These are phyloP conservation scores for Agrochola lychnidis DNA, from an alignment of 2,888 invertebrate genomes.

Conservation along the genomic window DNA sequence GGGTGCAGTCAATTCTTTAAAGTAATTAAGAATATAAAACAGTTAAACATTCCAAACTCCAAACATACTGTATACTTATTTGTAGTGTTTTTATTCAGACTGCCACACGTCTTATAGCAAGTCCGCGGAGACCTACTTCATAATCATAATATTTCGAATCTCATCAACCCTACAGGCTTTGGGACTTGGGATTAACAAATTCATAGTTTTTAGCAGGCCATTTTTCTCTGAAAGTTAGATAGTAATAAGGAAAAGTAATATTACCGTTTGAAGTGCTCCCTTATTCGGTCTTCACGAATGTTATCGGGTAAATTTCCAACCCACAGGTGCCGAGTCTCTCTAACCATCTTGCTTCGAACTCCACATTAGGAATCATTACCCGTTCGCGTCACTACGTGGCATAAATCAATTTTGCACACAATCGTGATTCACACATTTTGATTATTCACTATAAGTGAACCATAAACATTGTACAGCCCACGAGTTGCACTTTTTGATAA, in stretches of 20 bases:
- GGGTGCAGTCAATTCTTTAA: neutral
- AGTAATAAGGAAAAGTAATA: slow-evolving; percentile 49
- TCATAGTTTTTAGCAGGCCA: slow-evolving; percentile 6
- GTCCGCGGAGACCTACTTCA: slow-evolving; percentile 18
- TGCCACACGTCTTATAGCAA: slow-evolving; percentile 33
- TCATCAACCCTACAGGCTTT: slow-evolving; percentile 7
- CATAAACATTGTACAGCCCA: slow-evolving; percentile 84
- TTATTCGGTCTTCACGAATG: slow-evolving; percentile 99
- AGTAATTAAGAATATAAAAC: slow-evolving; percentile 3
- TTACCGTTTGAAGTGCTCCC: slow-evolving; percentile 99
- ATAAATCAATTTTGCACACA: slow-evolving; percentile 90
- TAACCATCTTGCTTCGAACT: slow-evolving; percentile 99
- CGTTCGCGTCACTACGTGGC: slow-evolving; percentile 92
- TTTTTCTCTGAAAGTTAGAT: slow-evolving; percentile 56
- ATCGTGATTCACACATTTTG: slow-evolving; percentile 90
- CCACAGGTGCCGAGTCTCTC: slow-evolving; percentile 99
- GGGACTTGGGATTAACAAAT: slow-evolving; percentile 41
- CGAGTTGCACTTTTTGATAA: slow-evolving; percentile 83
- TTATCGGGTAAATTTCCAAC: slow-evolving; percentile 99
- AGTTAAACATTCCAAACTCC: neutral
- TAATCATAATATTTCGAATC: neutral
- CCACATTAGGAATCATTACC: slow-evolving; percentile 96
- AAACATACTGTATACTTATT: neutral
- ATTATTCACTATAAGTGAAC: slow-evolving; percentile 84
- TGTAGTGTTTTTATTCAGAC: slow-evolving; percentile 37